Base-by-base conservation (phyloP, 2,888 invertebrate species). In the Drosophila eohydei region DNA sequence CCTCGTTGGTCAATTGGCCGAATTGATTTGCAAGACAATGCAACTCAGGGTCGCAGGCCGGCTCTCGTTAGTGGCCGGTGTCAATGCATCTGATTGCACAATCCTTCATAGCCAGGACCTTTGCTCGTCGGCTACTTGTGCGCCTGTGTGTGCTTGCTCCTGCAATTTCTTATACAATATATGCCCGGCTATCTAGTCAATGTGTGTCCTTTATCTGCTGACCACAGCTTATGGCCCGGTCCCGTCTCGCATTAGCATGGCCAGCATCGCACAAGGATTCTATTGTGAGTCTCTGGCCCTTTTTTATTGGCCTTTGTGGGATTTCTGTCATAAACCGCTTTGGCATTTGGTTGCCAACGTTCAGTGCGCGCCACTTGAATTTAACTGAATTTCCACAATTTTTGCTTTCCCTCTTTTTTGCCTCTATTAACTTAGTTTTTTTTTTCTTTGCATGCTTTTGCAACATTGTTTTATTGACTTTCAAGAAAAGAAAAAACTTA, bases 11-110 rank as follows among this genome's bases (percentile, higher is more conserved):
- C 61, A 78, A 78, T 54, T 72, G 52, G 55, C 62, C 34, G 54
- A 76, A 83, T 84, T 87, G 82, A 84, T 84, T 87, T 84, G 84
- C 78, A 68, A 82, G 82, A 78, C 84, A 84, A 82, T 78, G 72
- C 68, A 76, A 43, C 48, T 46, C 21, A 21, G 34, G 56, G 51
- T 73, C 51, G 34, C 59, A 34, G 44, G 32, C 41, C 28, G 52
- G 54, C 68, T 43, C 71, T 78, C 73, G 72, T 78, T 81, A 73
- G 81, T 54, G 61, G 69, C 69, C 50, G 71, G 78, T 64, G 81
- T 73, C 79, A 73, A 78, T 81, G 76, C 83, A 79, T 84, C 80
- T 78, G 84, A 87, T 82, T 87, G 81, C 87, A 80, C 79, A 71
- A 81, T 79, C 65, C 78, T 81, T 86, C 73, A 76, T 74, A 72